Evolutionary conservation across 2,888 invertebrate genomes (phyloP).

Genomic region (Agrotis ipsilon): DNA sequence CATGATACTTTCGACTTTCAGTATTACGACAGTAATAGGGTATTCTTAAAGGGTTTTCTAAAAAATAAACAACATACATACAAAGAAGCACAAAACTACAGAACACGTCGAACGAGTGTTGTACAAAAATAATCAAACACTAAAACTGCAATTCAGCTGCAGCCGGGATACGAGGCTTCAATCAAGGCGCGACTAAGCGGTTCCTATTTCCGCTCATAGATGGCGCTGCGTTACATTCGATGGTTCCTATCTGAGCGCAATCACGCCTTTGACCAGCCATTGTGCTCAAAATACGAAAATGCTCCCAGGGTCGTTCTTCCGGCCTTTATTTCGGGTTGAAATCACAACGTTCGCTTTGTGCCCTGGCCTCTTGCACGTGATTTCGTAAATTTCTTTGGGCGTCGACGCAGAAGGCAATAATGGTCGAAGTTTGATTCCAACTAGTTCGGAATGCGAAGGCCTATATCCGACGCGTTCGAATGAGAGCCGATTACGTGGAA

Average conservation of each 20-base stretch:
- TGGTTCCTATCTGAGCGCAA: slow-evolving; percentile 78
- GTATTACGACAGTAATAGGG: neutral
- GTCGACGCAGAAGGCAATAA: slow-evolving; percentile 84
- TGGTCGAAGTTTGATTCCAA: slow-evolving; percentile 74
- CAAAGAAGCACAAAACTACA: slow-evolving; percentile 12
- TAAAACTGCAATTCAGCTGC: slow-evolving; percentile 64
- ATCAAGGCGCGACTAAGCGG: slow-evolving; percentile 81
- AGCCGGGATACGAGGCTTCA: slow-evolving; percentile 66
- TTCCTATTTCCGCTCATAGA: slow-evolving; percentile 87
- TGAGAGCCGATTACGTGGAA: slow-evolving; percentile 53
- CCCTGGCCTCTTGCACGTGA: slow-evolving; percentile 66
- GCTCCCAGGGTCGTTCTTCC: slow-evolving; percentile 75
- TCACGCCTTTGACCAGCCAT: slow-evolving; percentile 78
- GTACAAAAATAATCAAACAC: slow-evolving; percentile 61
- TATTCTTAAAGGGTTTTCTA: too few relatives aligned
- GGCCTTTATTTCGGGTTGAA: slow-evolving; percentile 78
- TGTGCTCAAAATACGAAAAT: slow-evolving; percentile 76
- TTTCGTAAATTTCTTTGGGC: slow-evolving; percentile 83
- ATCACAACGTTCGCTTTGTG: slow-evolving; percentile 74
- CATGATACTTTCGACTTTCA: neutral
- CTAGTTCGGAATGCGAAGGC: slow-evolving; percentile 67
- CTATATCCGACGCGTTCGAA: slow-evolving; percentile 63
- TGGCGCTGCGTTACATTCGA: slow-evolving; percentile 78
- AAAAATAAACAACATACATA: too few relatives aligned
- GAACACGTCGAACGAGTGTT: slow-evolving; percentile 50